These are phyloP conservation scores for Catamblyrhynchus diadema DNA, from an alignment of 2,797 vertebrate species.

Conservation along the genomic window DNA sequence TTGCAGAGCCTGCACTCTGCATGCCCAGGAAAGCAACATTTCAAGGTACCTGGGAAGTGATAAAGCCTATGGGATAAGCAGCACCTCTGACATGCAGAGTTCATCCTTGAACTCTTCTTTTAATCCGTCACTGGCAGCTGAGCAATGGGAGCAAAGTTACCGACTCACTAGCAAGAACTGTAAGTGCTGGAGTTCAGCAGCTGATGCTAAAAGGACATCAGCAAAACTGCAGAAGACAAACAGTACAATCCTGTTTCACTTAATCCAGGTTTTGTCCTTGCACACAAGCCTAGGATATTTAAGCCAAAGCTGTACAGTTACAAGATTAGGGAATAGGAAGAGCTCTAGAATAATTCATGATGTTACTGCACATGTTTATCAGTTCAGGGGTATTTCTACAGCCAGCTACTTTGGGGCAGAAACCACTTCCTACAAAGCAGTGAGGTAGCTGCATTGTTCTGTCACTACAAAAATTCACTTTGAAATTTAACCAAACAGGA, in stretches of 20 bases:
- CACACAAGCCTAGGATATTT: not conserved
- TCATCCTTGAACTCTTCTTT: not conserved
- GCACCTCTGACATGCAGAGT: not conserved
- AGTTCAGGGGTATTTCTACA: not conserved
- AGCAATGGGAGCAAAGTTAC: not conserved
- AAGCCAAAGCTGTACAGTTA: not conserved
- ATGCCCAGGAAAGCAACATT: not conserved
- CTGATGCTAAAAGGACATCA: not conserved
- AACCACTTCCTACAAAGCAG: not conserved
- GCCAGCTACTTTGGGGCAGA: not conserved
- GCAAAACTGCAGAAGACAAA: not conserved
- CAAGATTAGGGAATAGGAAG: not conserved
- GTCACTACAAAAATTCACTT: not conserved
- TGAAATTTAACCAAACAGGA: not conserved
- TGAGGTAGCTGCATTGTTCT: not conserved
- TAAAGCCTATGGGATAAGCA: not conserved
- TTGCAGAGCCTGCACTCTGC: not conserved
- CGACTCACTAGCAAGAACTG: too few species aligned
- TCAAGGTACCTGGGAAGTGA: not conserved
- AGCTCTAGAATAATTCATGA: not conserved
- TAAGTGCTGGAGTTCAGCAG: not conserved
- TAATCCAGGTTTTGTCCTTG: not conserved
- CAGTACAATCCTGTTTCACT: not conserved
- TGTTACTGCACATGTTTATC: not conserved
- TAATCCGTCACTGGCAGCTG: not conserved